These are phyloP conservation scores for Geotrypetes seraphini DNA, from an alignment of 2,797 vertebrate genomes.

Conservation along the genomic window DNA sequence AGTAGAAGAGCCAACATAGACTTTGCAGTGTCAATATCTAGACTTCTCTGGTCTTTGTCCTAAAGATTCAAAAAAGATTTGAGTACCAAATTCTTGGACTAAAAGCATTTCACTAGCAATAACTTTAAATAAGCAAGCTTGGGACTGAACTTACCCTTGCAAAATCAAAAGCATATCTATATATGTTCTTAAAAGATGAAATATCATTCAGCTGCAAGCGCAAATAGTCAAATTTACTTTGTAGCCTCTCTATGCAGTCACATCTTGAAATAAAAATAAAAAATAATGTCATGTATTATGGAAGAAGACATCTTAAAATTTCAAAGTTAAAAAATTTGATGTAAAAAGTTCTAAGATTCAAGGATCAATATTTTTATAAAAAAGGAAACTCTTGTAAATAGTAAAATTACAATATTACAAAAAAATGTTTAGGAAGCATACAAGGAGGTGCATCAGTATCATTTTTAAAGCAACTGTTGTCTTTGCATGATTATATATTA, in stretches of 20 bases:
- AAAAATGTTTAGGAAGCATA: too few species aligned
- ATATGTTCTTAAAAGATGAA: conserved; percentile 84
- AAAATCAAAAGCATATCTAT: conserved; percentile 97
- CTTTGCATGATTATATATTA: too few species aligned
- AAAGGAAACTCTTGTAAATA: too few species aligned
- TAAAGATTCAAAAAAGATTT: conserved; percentile 32
- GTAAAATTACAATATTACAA: too few species aligned
- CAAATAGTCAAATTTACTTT: conserved; percentile 85
- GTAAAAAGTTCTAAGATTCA: too few species aligned
- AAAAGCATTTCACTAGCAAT: background rate
- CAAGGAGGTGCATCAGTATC: too few species aligned
- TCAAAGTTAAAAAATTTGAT: background rate
- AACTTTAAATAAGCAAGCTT: background rate
- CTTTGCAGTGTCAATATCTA: conserved; percentile 92
- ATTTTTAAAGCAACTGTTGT: too few species aligned
- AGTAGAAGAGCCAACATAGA: conserved; percentile 88
- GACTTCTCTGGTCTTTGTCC: conserved; percentile 93
- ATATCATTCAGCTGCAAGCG: conserved; percentile 80
- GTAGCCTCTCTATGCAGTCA: conserved; percentile 86
- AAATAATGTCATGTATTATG: fast-evolving
- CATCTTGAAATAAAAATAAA: conserved; percentile 61
- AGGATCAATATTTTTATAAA: too few species aligned
- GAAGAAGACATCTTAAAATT: background rate
- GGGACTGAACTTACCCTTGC: conserved; percentile 69
- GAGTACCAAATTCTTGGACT: conserved; percentile 4